Evolutionary conservation across 2,797 vertebrate species (phyloP), one percentile per base, ranked within the genome.

Genomic region (Molothrus aeneus): DNA sequence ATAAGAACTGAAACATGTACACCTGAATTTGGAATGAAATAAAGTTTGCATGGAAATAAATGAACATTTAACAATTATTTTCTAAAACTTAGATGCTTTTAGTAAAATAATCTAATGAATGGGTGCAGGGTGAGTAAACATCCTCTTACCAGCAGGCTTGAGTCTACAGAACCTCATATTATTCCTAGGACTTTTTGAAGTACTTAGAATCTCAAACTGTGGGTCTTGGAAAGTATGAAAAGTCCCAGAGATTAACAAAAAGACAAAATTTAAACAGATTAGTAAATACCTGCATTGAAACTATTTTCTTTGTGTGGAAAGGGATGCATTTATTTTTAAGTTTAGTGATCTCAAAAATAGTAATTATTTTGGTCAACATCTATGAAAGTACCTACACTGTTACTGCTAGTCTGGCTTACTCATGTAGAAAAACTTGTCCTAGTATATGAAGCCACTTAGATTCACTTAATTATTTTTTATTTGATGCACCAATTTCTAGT

Each of bases 71-170:
- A 28, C 3, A 77, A 28, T 56, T 36, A 36, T 78, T 63, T 73
- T 63, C 14, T 48, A 63, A 75, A 53, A 69, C 4, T 29, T 26
- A 45, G 60, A 65, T 34, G 3, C 4, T 75, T 80, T 28, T 40
- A 64, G 10, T 32, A 31, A 57, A 38, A 45, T 60, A 53, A 28
- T 12, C 31, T 65, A 65, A 36, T 59, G 9, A 38, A 22, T 34
- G 4, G 2, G 3, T 50, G 2, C 12, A 82, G 26, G 8, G 4
- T 2, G 12, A 59, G 1, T 24, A 53, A 80, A 42, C 19, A 40
- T 15, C 5, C 4, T 61, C 15, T 40, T 56, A 45, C 17, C 2
- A 1, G 1, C 8, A 48, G 24, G 6, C 16, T 72, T 18, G 2
- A 32, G 20, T 38, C 34, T 72, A 38, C 10, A 79, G 53, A 54